phyloP scores from a whole-genome alignment of 2,888 invertebrate species.

The Eupithecia dodoneata region DNA sequence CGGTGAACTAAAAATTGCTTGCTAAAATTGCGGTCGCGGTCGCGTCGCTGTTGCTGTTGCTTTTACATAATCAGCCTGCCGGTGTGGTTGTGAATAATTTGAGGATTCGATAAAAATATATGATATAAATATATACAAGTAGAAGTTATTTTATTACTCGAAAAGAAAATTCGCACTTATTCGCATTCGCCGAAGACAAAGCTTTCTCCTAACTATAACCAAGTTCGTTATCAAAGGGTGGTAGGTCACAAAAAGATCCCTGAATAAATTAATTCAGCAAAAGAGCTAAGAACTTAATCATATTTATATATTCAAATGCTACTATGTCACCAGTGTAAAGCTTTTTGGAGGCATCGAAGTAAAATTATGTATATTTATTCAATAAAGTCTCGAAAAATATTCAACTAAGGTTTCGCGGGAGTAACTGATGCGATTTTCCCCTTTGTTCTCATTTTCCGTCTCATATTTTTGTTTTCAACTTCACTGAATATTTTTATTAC shows the following conservation, averaged over 20 bases:
- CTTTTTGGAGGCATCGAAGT: constrained; percentile 65
- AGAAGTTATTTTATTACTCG: too few species aligned
- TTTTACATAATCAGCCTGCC: too few species aligned
- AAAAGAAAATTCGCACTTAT: too few species aligned
- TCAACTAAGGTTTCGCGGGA: constrained; percentile 66
- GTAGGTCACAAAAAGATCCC: constrained; percentile 27
- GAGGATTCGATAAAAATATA: too few species aligned
- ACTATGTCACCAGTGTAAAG: constrained; percentile 55
- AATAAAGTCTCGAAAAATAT: constrained; percentile 76
- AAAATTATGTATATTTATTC: constrained; percentile 79
- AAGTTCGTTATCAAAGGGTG: not conserved
- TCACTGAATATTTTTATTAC: constrained; percentile 76
- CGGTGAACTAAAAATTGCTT: too few species aligned
- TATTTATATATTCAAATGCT: constrained; percentile 46
- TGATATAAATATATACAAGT: too few species aligned
- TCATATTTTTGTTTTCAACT: constrained; percentile 79
- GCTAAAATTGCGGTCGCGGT: too few species aligned
- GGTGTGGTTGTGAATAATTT: too few species aligned
- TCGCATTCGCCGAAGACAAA: not conserved
- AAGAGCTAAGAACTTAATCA: constrained; percentile 38
- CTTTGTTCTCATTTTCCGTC: constrained; percentile 73
- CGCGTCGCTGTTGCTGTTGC: too few species aligned
- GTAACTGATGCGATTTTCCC: constrained; percentile 73
- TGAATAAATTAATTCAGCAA: constrained; percentile 40
- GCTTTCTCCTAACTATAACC: not conserved